phyloP scores from a whole-genome alignment of 2,113 vertebrate species.

The Okapia johnstoni region DNA sequence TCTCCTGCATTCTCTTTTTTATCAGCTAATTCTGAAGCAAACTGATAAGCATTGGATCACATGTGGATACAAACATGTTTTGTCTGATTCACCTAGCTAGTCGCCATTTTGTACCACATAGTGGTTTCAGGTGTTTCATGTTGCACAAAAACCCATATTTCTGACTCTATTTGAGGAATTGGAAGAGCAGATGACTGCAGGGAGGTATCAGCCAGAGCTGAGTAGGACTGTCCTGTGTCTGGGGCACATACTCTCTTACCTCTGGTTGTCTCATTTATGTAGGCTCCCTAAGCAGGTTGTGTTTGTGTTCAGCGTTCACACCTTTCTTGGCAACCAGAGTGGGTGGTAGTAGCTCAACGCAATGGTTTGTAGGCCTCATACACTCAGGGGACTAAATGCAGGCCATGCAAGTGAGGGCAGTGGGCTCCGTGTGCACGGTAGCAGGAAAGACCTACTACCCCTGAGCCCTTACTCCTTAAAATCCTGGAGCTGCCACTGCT shows the following conservation, averaged over 20 bases:
- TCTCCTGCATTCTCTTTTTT: background rate
- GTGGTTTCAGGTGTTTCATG: background rate
- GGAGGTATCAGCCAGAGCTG: background rate
- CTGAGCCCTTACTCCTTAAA: background rate
- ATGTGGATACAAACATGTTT: background rate
- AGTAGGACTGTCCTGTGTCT: background rate
- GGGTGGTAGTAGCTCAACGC: background rate
- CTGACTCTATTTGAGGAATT: background rate
- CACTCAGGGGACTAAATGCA: background rate
- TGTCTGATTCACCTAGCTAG: background rate
- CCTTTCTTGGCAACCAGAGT: background rate
- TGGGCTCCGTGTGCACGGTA: background rate
- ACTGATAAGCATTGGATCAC: background rate
- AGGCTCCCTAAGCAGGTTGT: background rate
- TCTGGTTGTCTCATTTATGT: background rate
- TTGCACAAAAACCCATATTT: background rate
- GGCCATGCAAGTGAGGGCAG: background rate
- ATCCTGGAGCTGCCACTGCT: background rate
- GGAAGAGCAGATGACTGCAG: background rate
- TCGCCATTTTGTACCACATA: background rate
- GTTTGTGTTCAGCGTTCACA: background rate
- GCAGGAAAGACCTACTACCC: background rate
- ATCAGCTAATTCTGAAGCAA: constrained; percentile 3
- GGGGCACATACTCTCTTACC: background rate
- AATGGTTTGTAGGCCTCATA: background rate